Percentiles rank a stretch among this genome's conserved stretches.
These are phyloP conservation scores for Meriones unguiculatus DNA, from an alignment of 2,113 vertebrate species.

Conservation along the genomic window DNA sequence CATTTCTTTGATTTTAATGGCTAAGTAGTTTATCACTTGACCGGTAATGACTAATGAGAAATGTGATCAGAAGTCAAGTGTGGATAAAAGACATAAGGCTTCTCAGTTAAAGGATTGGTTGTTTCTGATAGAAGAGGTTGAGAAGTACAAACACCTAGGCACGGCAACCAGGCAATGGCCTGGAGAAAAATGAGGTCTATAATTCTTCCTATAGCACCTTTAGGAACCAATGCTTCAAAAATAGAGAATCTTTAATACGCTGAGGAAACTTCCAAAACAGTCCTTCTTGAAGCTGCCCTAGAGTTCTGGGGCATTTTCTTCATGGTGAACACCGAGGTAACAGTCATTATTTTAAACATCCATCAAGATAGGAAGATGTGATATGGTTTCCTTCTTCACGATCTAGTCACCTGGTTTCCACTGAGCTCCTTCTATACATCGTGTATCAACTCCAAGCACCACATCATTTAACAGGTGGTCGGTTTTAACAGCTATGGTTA, in stretches of 20 bases:
- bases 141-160: background rate
- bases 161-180: background rate
- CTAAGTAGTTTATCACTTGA: too few relatives aligned
- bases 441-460: background rate
- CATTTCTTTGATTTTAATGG: too few relatives aligned
- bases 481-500: background rate
- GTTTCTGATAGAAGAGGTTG: background rate
- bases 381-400: background rate
- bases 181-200: background rate
- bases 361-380: background rate
- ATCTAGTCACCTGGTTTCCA: too few relatives aligned
- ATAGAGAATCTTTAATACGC: background rate
- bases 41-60: background rate
- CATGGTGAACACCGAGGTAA: background rate
- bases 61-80: background rate
- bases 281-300: background rate
- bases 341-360: background rate
- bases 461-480: too few relatives aligned
- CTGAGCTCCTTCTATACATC: background rate
- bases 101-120: background rate
- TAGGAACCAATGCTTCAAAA: background rate
- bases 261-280: fast-evolving
- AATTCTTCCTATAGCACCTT: background rate
- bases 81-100: background rate
- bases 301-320: background rate